phyloP scores from a whole-genome alignment of 1,140 invertebrate species.

The Camponotus vicinus region DNA sequence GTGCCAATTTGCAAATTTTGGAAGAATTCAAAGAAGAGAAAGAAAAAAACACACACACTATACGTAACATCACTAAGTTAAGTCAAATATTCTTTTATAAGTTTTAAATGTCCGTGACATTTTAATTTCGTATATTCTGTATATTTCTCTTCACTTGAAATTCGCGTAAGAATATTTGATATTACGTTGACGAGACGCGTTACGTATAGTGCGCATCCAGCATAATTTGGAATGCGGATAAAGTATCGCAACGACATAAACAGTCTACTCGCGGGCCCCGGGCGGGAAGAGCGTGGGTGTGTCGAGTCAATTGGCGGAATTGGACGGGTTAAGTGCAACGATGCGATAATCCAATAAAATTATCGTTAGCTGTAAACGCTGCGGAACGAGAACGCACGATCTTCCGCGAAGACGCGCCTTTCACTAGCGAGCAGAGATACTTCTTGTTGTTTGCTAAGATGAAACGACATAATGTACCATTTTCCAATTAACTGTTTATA shows the following conservation, averaged over 20 bases:
- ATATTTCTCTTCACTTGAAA: too few species aligned
- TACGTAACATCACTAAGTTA: too few species aligned
- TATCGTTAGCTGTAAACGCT: constrained; percentile 60
- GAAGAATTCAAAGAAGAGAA: not conserved
- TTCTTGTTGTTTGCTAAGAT: not conserved
- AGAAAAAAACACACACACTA: too few species aligned
- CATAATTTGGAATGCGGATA: constrained; percentile 71
- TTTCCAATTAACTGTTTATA: not conserved
- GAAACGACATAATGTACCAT: not conserved
- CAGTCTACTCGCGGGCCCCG: constrained; percentile 15
- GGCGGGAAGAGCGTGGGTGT: constrained; percentile 59
- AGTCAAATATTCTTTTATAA: too few species aligned
- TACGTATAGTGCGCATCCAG: too few species aligned
- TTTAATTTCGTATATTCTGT: too few species aligned
- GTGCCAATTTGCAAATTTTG: constrained; percentile 40
- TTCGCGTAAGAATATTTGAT: too few species aligned
- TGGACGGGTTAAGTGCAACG: constrained; percentile 80
- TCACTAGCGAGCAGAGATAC: constrained; percentile 16
- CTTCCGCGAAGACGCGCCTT: constrained; percentile 61
- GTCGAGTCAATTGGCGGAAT: constrained; percentile 82
- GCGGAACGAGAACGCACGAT: constrained; percentile 34
- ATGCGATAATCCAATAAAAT: constrained; percentile 81
- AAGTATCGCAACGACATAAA: constrained; percentile 53
- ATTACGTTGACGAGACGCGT: too few species aligned
- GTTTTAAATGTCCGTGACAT: too few species aligned